Percentiles rank a stretch among this genome's conserved stretches.
Conservation (phyloP, 1,140 invertebrate species). For the Orchesella cincta region DNA sequence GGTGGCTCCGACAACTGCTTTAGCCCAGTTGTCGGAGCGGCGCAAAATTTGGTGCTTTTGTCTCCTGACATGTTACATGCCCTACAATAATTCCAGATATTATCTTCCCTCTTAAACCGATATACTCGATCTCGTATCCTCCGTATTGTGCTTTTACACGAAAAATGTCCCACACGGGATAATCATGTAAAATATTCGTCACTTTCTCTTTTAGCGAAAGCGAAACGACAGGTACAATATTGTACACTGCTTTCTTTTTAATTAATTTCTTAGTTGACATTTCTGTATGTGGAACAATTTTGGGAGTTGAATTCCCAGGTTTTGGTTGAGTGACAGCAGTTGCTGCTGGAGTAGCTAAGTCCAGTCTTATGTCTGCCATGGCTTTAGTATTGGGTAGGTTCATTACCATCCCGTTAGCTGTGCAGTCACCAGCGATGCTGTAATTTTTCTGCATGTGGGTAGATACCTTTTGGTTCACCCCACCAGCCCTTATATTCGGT, state of each 20-base stretch:
- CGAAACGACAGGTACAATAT: background rate
- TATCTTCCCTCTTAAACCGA: slow-evolving; percentile 34
- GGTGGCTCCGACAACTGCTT: background rate
- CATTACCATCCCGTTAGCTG: too few species aligned
- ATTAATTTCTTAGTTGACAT: background rate
- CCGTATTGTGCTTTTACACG: slow-evolving; percentile 6
- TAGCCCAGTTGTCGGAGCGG: slow-evolving; percentile 16
- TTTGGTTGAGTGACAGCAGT: background rate
- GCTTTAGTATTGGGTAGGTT: too few species aligned
- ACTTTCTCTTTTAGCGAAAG: background rate
- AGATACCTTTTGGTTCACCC: too few species aligned
- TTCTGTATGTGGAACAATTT: background rate
- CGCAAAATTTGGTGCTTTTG: background rate
- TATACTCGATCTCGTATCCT: slow-evolving; percentile 29
- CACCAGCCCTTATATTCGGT: too few species aligned
- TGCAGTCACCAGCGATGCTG: too few species aligned
- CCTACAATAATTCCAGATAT: slow-evolving; percentile 30
- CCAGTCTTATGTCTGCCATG: too few species aligned
- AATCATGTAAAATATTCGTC: slow-evolving; percentile 37
- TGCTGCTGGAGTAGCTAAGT: too few species aligned
- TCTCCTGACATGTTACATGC: slow-evolving; percentile 27
- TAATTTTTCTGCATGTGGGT: too few species aligned
- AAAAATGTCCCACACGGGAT: slow-evolving; percentile 23
- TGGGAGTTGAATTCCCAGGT: background rate
- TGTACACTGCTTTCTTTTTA: background rate